Base-by-base conservation (phyloP, 2,797 vertebrate genomes). In the Urophycis tenuis region DNA sequence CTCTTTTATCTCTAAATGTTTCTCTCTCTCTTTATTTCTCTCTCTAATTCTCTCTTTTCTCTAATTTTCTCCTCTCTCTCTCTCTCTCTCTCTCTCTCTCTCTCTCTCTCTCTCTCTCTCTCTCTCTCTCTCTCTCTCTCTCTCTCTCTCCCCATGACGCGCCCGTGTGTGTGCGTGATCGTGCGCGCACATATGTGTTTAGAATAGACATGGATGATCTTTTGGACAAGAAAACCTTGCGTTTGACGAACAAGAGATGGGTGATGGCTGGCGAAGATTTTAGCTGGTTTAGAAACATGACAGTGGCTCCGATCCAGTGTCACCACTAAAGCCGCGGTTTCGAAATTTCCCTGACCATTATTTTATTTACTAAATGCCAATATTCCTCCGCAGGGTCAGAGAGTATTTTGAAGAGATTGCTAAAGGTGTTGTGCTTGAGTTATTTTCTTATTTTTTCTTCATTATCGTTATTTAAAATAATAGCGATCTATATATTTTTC, bases 361-460 rank as follows among this genome's bases (percentile, higher is more conserved):
- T 92, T 91, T 94, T 93, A 94, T 94, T 93, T 94, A 94, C 92
- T 92, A 93, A 93, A 92, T 92, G 89, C 86, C 85, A 82, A 83
- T 93, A 94, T 94, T 88, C 82, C 75, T 95, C 92, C 94, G 93
- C 93, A 83, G 93, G 93, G 92, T 93, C 93, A 94, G 90, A 88
- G 89, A 93, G 91, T 91, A 92, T 92, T 91, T 92, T 91, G 85
- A 92, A 89, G 86, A 91, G 89, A 91, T 88, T 89, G 87, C 77
- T 77, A 85, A 88, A 86, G 36, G 81, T 45, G 71, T 78, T 75
- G 2, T 60, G 35, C 15, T 22, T 17, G n/a, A 60, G 72, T 81
- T 75, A 45, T 9, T 72, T 69, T 15, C 3, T 70, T 73, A 83
- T 78, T 25, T 22, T 74, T 25, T 64, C 11, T 31, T 74, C 75